A percentile compares a stretch with the other conserved stretches of the same genome.
Conservation (phyloP, 2,888 invertebrate genomes). For the Leucophora obtusa region DNA sequence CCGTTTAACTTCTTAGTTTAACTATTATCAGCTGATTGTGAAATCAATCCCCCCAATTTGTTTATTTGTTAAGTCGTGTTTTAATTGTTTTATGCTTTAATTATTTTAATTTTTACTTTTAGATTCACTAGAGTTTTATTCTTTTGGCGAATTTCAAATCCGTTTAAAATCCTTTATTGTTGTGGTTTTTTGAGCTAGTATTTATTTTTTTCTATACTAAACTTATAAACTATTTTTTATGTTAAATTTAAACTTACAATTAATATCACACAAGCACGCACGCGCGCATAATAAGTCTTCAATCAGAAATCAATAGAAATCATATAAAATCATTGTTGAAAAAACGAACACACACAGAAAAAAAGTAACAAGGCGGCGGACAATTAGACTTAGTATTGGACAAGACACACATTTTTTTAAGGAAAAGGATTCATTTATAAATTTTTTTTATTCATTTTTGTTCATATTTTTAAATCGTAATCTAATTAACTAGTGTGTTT, state of each 20-base stretch:
- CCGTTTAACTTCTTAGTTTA: slow-evolving; percentile 13
- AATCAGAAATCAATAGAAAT: slow-evolving; percentile 64
- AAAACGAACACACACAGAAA: slow-evolving; percentile 47
- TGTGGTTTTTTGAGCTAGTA: slow-evolving; percentile 55
- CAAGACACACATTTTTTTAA: slow-evolving; percentile 42
- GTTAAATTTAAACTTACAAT: slow-evolving; percentile 63
- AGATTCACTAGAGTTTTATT: slow-evolving; percentile 50
- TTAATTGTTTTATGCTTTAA: slow-evolving; percentile 35
- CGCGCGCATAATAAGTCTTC: slow-evolving; percentile 68
- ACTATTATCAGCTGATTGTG: not conserved
- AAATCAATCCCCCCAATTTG: not conserved
- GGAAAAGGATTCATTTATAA: no score
- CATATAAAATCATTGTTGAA: slow-evolving; percentile 55
- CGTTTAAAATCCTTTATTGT: slow-evolving; percentile 69
- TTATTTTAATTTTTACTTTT: slow-evolving; percentile 28
- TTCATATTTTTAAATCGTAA: slow-evolving; percentile 4
- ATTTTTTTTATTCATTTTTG: slow-evolving; percentile 12
- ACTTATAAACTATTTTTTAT: slow-evolving; percentile 52
- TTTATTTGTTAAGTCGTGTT: slow-evolving; percentile 58
- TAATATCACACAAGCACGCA: slow-evolving; percentile 69
- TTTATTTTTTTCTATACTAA: slow-evolving; percentile 45
- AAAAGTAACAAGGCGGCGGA: slow-evolving; percentile 45
- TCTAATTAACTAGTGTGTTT: not conserved
- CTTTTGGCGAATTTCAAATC: slow-evolving; percentile 65
- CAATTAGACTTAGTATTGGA: slow-evolving; percentile 48